phyloP scores from a whole-genome alignment of 2,797 vertebrate species.

The Syngnathus acus region DNA sequence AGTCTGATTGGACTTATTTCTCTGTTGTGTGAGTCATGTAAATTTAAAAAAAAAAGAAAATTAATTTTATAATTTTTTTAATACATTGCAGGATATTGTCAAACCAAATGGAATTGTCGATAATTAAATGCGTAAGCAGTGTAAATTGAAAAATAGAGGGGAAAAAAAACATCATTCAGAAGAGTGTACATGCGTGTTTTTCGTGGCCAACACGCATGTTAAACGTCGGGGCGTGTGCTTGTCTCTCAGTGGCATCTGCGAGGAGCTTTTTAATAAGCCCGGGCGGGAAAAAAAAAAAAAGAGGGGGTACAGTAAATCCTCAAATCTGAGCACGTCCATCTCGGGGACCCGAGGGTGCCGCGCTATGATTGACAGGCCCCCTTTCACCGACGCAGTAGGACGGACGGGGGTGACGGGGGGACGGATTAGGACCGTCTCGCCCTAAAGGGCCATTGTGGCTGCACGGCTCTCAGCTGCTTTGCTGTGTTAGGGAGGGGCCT shows the following conservation, averaged over 20 bases:
- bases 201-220: not conserved
- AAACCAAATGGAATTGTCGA: no score
- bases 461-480: slow-evolving; percentile 68
- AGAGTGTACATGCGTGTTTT: not conserved
- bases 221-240: not conserved
- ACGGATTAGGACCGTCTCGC: slow-evolving; percentile 66
- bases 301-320: slow-evolving; percentile 66
- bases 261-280: slow-evolving; percentile 50
- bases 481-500: slow-evolving; percentile 47
- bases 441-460: slow-evolving; percentile 70
- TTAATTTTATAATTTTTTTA: no score
- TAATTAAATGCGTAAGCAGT: no score
- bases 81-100: no score
- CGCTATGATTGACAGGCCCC: slow-evolving; percentile 65
- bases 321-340: slow-evolving; percentile 56
- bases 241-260: slow-evolving; percentile 27
- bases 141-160: no score
- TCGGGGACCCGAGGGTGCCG: slow-evolving; percentile 62
- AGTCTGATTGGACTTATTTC: no score
- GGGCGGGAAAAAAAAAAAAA: slow-evolving; percentile 33
- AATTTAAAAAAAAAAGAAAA: no score
- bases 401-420: slow-evolving; percentile 27
- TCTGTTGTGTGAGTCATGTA: no score
- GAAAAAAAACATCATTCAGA: not conserved
- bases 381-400: slow-evolving; percentile 64